Base-by-base conservation (phyloP, 2,113 vertebrate species). In the Galeopterus variegatus region DNA sequence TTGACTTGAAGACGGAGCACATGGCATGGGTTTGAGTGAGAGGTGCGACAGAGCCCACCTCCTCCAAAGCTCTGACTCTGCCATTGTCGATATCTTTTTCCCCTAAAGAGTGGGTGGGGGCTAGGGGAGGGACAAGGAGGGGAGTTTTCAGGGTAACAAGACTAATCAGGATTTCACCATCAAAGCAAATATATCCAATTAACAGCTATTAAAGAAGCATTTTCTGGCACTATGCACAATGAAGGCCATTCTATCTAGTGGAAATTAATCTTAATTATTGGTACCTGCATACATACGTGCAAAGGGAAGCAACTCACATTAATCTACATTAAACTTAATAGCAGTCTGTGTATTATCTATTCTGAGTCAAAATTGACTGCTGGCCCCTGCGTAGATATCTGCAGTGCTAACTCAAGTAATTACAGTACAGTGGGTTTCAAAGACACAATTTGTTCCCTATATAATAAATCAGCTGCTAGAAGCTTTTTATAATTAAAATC, bases 181-280 rank as follows among this genome's bases (percentile, higher is more conserved):
- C 98, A 98, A 98, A 98, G 98, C 98, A 98, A 99, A 99, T 98
- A 98, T 98, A 98, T 98, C 97, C 98, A 99, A 99, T 99, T 99
- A 99, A 98, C 98, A 97, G 98, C 98, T 98, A 99, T 99, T 99
- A 99, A 98, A 98, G 98, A 97, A 98, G 98, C 98, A 98, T 98
- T 98, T 98, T 98, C 99, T 98, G 98, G 98, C 98, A 98, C 98
- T 11, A 91, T 98, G 98, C 98, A 98, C 98, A 99, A 97, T 98
- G 99, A 99, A 99, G 98, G 98, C 98, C 98, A 98, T 98, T 97
- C 98, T 98, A 98, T 97, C 97, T 97, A 82, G 97, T 95, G 97
- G 99, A 99, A 98, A 99, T 99, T 99, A 99, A 99, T 99, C 99
- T 99, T 99, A 99, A 99, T 99, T 99, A 99, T 99, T 98, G 99